These are phyloP conservation scores for Agrochola lota DNA, from an alignment of 2,888 invertebrate species.

Conservation along the genomic window DNA sequence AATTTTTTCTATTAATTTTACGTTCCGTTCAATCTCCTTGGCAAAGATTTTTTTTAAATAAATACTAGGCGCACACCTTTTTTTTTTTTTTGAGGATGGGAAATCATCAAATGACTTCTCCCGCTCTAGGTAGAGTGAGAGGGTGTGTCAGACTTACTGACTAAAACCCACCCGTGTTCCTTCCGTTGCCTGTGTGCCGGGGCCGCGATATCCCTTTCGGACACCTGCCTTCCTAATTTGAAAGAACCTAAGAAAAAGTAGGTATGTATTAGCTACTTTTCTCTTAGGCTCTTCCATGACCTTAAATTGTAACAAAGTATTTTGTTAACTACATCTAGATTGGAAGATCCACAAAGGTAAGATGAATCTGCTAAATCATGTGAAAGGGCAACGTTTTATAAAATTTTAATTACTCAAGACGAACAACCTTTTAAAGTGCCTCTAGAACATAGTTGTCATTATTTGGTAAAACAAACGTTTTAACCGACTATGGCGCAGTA, in stretches of 20 bases:
- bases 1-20: too few relatives aligned
- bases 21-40: not conserved
- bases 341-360: not conserved
- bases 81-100: too few relatives aligned
- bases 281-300: too few relatives aligned
- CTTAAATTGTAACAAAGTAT: not conserved
- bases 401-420: constrained; percentile 41
- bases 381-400: constrained; percentile 50
- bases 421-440: constrained; percentile 33
- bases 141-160: too few relatives aligned
- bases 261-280: not conserved
- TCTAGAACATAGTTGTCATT: constrained; percentile 47
- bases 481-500: constrained; percentile 33
- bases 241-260: too few relatives aligned
- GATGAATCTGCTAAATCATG: constrained; percentile 6
- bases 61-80: too few relatives aligned
- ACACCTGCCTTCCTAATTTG: too few relatives aligned
- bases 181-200: too few relatives aligned
- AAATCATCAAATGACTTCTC: too few relatives aligned
- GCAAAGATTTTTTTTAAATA: not conserved
- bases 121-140: too few relatives aligned
- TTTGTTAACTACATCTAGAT: not conserved
- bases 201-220: too few relatives aligned
- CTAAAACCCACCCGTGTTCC: too few relatives aligned
- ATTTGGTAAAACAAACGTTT: constrained; percentile 31